Percentiles rank a stretch among this genome's conserved stretches.
These are phyloP conservation scores for Ornithoptera alexandrae DNA, from an alignment of 2,888 invertebrate species.

Conservation along the genomic window DNA sequence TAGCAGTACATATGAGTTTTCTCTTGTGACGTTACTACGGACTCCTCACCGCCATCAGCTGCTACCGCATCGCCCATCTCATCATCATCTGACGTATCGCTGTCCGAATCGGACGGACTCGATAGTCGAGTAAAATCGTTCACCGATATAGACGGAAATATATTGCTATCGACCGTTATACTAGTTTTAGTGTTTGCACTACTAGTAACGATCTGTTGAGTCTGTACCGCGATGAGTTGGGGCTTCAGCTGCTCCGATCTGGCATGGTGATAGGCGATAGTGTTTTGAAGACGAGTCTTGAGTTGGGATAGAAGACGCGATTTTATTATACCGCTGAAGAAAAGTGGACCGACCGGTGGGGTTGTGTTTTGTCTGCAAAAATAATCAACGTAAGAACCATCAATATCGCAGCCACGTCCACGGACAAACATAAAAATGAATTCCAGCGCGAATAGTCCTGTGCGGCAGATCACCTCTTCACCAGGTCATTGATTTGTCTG, in stretches of 20 bases:
- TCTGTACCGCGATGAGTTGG: slow-evolving; percentile 25
- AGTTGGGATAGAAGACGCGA: slow-evolving; percentile 58
- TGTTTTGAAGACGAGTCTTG: slow-evolving; percentile 57
- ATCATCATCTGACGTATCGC: slow-evolving; percentile 37
- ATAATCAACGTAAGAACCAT: neutral
- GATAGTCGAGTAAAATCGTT: slow-evolving; percentile 51
- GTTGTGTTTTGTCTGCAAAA: slow-evolving; percentile 42
- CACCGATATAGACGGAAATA: slow-evolving; percentile 53
- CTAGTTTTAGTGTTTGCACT: slow-evolving; percentile 7
- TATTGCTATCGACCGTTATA: slow-evolving; percentile 4
- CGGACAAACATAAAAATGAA: too few species aligned
- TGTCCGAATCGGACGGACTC: slow-evolving; percentile 42
- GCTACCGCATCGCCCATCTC: slow-evolving; percentile 34
- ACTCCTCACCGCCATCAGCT: slow-evolving; percentile 29
- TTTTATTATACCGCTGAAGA: slow-evolving; percentile 70
- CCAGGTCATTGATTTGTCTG: too few species aligned
- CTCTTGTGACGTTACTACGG: slow-evolving; percentile 31
- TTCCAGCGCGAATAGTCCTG: too few species aligned
- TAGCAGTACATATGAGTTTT: slow-evolving; percentile 48
- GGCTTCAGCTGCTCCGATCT: slow-evolving; percentile 45
- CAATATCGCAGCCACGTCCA: too few species aligned
- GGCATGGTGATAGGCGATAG: slow-evolving; percentile 52
- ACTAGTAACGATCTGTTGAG: slow-evolving; percentile 8
- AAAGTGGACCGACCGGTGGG: slow-evolving; percentile 63
- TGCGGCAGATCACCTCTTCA: too few species aligned